Evolutionary conservation across 2,797 vertebrate species (phyloP).

Genomic region (Notoglanidium macrostoma): DNA sequence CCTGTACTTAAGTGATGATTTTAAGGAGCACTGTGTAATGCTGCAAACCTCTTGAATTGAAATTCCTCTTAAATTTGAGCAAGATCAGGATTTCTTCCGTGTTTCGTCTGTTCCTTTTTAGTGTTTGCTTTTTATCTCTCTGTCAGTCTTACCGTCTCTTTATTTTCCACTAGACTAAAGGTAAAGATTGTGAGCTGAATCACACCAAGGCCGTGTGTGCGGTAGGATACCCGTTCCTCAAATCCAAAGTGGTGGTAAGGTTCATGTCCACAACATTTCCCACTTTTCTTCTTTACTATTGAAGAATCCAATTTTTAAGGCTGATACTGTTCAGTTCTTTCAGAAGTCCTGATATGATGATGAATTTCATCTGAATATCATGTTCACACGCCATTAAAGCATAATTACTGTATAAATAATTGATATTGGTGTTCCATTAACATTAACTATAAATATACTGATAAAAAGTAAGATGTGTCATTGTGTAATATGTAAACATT

Average conservation of each 20-base stretch:
- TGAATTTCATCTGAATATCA: neutral
- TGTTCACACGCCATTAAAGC: neutral
- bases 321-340: neutral
- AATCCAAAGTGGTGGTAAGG: conserved; percentile 76
- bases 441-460: neutral
- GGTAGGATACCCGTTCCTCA: conserved; percentile 92
- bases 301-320: neutral
- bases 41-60: neutral
- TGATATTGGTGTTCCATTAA: neutral
- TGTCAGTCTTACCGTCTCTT: neutral
- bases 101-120: neutral
- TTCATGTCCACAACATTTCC: neutral
- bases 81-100: neutral
- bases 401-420: neutral
- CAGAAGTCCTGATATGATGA: neutral
- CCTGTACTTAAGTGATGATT: neutral
- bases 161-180: conserved; percentile 74
- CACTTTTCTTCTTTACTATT: neutral
- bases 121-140: neutral
- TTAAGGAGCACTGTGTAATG: neutral
- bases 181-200: conserved; percentile 80
- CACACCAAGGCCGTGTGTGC: conserved; percentile 82
- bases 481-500: neutral
- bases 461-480: neutral
- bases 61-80: neutral